A percentile compares a stretch with the other conserved stretches of the same genome.
Evolutionary conservation across 2,113 vertebrate species (phyloP).

Genomic region (Lasiurus borealis): DNA sequence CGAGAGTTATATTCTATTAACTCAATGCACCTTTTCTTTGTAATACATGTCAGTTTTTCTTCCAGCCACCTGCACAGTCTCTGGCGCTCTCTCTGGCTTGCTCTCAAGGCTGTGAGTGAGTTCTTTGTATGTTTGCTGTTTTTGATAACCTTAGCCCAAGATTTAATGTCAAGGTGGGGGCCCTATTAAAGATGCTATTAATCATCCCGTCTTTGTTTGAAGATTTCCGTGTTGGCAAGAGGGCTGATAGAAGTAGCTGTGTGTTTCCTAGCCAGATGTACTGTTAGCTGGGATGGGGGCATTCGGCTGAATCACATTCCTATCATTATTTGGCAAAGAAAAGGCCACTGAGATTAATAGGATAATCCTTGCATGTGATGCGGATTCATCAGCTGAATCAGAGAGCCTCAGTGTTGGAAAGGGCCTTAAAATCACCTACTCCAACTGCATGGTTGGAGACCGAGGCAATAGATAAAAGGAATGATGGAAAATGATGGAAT

Average conservation of each 20-base stretch:
- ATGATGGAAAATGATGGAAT: background rate
- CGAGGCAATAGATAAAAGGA: background rate
- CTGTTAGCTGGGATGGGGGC: slow-evolving; percentile 56
- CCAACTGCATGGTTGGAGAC: background rate
- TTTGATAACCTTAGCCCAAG: slow-evolving; percentile 77
- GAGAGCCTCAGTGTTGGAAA: background rate
- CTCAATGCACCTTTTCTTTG: slow-evolving; percentile 61
- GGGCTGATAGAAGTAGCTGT: slow-evolving; percentile 56
- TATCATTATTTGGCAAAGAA: slow-evolving; percentile 72
- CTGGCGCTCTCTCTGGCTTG: slow-evolving; percentile 59
- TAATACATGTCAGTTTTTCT: slow-evolving; percentile 79
- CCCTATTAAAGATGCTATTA: slow-evolving; percentile 62
- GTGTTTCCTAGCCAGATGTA: slow-evolving; percentile 77
- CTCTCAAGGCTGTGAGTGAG: slow-evolving; percentile 73
- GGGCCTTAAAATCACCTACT: slow-evolving; percentile 8
- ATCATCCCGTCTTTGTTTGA: slow-evolving; percentile 74
- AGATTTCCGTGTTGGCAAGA: slow-evolving; percentile 57
- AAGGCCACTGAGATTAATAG: slow-evolving; percentile 65
- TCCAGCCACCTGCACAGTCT: slow-evolving; percentile 73
- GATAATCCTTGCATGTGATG: slow-evolving; percentile 70
- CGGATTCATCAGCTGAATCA: slow-evolving; percentile 66
- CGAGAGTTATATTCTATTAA: slow-evolving; percentile 60
- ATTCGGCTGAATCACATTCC: slow-evolving; percentile 76
- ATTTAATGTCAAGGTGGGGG: slow-evolving; percentile 75
- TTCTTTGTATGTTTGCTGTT: slow-evolving; percentile 75